Conservation (phyloP, 2,113 vertebrate species). For the Vulpes ferrilata region DNA sequence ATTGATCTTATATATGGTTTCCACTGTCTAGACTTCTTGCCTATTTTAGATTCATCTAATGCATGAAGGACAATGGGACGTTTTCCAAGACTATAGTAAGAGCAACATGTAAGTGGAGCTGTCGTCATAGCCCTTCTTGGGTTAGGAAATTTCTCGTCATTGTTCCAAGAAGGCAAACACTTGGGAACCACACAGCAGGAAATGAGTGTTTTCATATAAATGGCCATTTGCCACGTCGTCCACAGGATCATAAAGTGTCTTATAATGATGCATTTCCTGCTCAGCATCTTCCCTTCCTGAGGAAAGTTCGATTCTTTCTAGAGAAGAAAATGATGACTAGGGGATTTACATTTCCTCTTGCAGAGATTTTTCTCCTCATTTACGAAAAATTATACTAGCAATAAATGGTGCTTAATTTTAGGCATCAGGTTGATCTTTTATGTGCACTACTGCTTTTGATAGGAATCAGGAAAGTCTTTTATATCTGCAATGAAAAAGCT, state of each 20-base stretch:
- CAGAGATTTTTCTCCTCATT: constrained; percentile 7
- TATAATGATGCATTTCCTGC: neutral
- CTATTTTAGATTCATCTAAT: constrained; percentile 68
- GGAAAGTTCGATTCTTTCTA: constrained; percentile 43
- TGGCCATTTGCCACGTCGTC: neutral
- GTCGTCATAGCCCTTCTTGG: constrained; percentile 9
- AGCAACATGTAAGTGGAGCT: neutral
- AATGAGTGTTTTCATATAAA: constrained; percentile 62
- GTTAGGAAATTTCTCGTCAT: constrained; percentile 68
- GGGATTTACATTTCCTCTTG: neutral
- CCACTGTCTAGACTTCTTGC: constrained; percentile 70
- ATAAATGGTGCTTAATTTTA: neutral
- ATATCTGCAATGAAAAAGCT: neutral
- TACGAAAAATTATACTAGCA: neutral
- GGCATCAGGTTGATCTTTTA: neutral
- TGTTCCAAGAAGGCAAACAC: constrained; percentile 73
- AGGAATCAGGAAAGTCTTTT: neutral
- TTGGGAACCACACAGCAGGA: constrained; percentile 57
- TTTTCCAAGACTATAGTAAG: constrained; percentile 62
- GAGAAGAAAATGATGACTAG: constrained; percentile 25
- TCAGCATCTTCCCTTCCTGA: constrained; percentile 45
- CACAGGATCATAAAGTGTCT: constrained; percentile 15
- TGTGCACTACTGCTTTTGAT: neutral
- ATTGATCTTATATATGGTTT: constrained; percentile 42
- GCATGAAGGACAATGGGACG: constrained; percentile 60